These are phyloP conservation scores for Caenorhabditis sp. DNA, from an alignment of 2,888 invertebrate genomes.

Conservation along the genomic window DNA sequence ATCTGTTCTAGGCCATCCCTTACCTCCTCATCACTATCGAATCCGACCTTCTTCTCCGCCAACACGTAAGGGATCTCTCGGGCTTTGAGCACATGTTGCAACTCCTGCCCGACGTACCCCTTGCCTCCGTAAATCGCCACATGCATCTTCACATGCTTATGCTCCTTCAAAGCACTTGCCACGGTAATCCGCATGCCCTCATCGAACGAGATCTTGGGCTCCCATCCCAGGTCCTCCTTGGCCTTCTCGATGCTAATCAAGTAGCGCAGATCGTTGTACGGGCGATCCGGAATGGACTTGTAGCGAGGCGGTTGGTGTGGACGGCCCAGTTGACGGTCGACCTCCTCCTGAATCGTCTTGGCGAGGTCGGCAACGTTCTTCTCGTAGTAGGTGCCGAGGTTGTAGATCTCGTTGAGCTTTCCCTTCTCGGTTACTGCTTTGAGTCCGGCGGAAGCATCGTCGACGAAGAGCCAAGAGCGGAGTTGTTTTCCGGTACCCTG, in stretches of 20 bases:
- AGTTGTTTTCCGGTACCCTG: conserved; percentile 80
- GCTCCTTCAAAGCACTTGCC: conserved; percentile 71
- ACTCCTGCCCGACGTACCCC: conserved; percentile 74
- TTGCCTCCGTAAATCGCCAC: conserved; percentile 80
- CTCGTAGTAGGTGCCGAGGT: conserved; percentile 82
- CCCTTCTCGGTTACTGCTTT: conserved; percentile 78
- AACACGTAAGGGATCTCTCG: conserved; percentile 75
- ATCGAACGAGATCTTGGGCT: conserved; percentile 78
- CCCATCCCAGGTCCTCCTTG: conserved; percentile 78
- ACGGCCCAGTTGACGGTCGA: conserved; percentile 77
- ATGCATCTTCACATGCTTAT: conserved; percentile 75
- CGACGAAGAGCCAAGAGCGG: conserved; percentile 82
- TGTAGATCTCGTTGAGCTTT: conserved; percentile 79
- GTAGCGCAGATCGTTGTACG: conserved; percentile 82
- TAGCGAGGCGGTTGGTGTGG: conserved; percentile 67
- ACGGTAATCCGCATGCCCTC: conserved; percentile 80
- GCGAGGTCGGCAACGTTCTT: conserved; percentile 81
- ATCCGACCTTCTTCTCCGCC: conserved; percentile 77
- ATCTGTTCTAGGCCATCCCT: background rate
- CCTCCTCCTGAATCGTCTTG: conserved; percentile 78
- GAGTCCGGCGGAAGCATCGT: conserved; percentile 81
- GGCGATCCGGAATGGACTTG: conserved; percentile 81
- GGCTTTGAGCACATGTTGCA: conserved; percentile 71
- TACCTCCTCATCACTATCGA: conserved; percentile 77
- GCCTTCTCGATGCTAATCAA: conserved; percentile 81